phyloP scores from a whole-genome alignment of 2,888 invertebrate genomes.

The Lymantria dispar region DNA sequence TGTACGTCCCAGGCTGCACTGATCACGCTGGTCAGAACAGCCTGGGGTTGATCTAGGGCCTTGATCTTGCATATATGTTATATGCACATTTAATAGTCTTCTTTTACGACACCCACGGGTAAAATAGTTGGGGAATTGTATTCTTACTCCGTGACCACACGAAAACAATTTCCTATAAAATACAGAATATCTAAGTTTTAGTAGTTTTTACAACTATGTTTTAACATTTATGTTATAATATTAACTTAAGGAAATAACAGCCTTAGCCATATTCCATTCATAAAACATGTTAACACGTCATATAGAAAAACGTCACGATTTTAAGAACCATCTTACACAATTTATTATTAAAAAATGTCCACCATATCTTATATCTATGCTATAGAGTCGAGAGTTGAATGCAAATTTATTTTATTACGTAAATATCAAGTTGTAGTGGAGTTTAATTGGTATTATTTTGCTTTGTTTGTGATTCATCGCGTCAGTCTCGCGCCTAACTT shows the following conservation, averaged over 20 bases:
- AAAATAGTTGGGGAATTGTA: too few relatives aligned
- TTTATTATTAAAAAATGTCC: constrained; percentile 19
- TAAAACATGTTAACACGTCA: constrained; percentile 50
- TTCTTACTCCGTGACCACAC: too few relatives aligned
- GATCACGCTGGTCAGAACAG: too few relatives aligned
- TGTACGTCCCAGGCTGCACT: too few relatives aligned
- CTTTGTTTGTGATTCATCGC: constrained; percentile 73
- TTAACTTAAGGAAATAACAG: constrained; percentile 7
- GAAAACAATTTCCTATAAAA: too few relatives aligned
- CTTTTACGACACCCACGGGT: too few relatives aligned
- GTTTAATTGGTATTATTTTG: constrained; percentile 77
- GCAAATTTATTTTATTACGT: constrained; percentile 45
- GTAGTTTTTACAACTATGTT: not conserved
- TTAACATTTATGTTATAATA: not conserved
- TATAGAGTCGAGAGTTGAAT: constrained; percentile 47
- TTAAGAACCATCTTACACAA: constrained; percentile 26
- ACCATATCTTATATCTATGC: constrained; percentile 26
- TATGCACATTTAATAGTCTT: too few relatives aligned
- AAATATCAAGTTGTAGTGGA: constrained; percentile 43
- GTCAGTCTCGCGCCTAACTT: constrained; percentile 59
- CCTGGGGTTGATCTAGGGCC: too few relatives aligned
- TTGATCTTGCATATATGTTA: too few relatives aligned
- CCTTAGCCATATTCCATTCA: constrained; percentile 44
- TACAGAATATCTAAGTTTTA: too few relatives aligned
- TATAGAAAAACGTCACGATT: constrained; percentile 43